Evolutionary conservation across 1,140 invertebrate species (phyloP).

Genomic region (Mylabris phalerata): DNA sequence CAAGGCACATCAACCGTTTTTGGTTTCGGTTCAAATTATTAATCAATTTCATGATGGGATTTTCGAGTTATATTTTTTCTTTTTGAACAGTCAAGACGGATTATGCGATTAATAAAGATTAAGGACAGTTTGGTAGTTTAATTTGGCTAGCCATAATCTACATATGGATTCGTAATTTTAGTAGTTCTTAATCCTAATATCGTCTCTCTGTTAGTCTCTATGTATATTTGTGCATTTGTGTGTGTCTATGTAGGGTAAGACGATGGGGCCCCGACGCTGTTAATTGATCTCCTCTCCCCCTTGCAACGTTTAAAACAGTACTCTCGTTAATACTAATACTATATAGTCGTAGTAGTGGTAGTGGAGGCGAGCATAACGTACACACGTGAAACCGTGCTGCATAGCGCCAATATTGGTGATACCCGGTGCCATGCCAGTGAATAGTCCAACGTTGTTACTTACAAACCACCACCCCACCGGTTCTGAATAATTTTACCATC

Average conservation of each 20-base stretch:
- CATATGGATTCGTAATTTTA: slow-evolving; percentile 39
- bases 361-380: slow-evolving; percentile 8
- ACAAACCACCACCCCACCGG: slow-evolving; percentile 12
- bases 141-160: slow-evolving; percentile 28
- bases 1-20: no score
- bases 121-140: not conserved
- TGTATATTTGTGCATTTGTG: not conserved
- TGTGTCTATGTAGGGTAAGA: slow-evolving; percentile 1
- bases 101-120: no score
- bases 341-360: not conserved
- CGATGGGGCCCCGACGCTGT: slow-evolving; percentile 18
- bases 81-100: no score
- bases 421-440: slow-evolving; percentile 34
- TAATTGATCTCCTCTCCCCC: slow-evolving; percentile 29
- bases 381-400: slow-evolving; percentile 30
- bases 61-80: no score
- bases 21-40: no score
- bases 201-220: slow-evolving; percentile 18
- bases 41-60: no score
- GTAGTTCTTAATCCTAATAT: slow-evolving; percentile 36
- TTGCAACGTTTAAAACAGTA: slow-evolving; percentile 16
- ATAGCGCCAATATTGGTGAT: slow-evolving; percentile 40
- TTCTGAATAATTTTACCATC: not conserved
- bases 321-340: slow-evolving; percentile 9
- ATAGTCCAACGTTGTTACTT: not conserved